Base-by-base conservation (phyloP, 2,888 invertebrate species). In the Margaritifera margaritifera region DNA sequence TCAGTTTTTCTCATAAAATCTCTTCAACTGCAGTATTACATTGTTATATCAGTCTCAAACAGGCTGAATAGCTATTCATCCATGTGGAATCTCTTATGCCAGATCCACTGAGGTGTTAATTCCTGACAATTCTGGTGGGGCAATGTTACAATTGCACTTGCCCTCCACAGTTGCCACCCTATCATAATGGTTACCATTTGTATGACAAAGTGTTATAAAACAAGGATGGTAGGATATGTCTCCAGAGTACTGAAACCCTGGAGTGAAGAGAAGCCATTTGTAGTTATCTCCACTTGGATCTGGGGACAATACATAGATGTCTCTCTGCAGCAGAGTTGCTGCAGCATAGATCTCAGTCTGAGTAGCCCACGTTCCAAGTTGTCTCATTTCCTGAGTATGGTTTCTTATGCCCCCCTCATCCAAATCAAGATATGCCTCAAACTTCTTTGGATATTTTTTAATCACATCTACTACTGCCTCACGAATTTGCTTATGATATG, bases 171-270 rank as follows among this genome's bases (percentile, higher is more conserved):
- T 71, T 3, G 80, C 81, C 18, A 86, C 78, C 54, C 82, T 76
- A 64, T 86, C 86, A 73, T 85, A 86, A 70, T 86, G 86, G 64
- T 86, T 86, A 6, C 84, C 86, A 75, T 86, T 84, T 11, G 84
- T 86, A 64, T 85, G 84, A 66, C 84, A 85, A 19, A 86, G 74
- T 18, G 86, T 83, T 11, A 86, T 68, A 66, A 82, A 83, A 69
- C 86, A 85, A 11, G 64, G 61, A 67, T 76, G 73, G n/a, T 69
- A 70, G 15, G 67, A 50, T 1, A 70, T 56, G 11, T 63, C 69
- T 5, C 70, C 62, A 6, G 66, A 63, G 62, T 74, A 76, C 18
- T 67, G 67, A 54, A 84, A 81, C 24, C 76, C 63, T 2, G 85
- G 85, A 2, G 75, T 71, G 69, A 86, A 86, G 11, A 83, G 70